Conservation (phyloP, 2,888 invertebrate genomes). For the Eurytoma californica region DNA sequence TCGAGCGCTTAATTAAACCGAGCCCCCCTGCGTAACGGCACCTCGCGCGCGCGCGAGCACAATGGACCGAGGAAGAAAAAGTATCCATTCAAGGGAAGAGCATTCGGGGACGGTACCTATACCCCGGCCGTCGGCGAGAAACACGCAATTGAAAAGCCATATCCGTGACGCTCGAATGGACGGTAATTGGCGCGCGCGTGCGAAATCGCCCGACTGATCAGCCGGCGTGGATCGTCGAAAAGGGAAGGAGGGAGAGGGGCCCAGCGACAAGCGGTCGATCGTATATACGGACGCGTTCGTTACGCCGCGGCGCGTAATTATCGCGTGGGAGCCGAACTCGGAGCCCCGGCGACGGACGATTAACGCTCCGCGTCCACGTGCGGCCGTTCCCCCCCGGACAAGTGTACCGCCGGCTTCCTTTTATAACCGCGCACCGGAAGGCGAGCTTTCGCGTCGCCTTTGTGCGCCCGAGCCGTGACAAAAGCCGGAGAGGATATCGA, state of each 20-base stretch:
- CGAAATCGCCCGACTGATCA: constrained; percentile 16
- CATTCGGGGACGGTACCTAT: background rate
- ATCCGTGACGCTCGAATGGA: constrained; percentile 39
- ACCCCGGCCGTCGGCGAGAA: too few species aligned
- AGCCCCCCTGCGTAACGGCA: too few species aligned
- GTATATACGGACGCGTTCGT: constrained; percentile 16
- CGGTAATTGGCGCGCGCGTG: constrained; percentile 40
- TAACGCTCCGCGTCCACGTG: constrained; percentile 56
- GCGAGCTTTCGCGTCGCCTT: too few species aligned
- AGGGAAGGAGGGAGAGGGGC: constrained; percentile 5
- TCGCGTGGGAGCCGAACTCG: constrained; percentile 43
- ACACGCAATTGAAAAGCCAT: constrained; percentile 48
- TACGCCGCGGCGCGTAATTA: constrained; percentile 48
- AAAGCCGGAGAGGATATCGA: too few species aligned
- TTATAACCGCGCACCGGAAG: too few species aligned
- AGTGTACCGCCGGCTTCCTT: constrained; percentile 20
- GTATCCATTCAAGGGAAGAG: constrained; percentile 2
- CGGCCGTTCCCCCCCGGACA: background rate
- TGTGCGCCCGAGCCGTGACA: too few species aligned
- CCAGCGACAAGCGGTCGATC: background rate
- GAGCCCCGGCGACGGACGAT: constrained; percentile 54
- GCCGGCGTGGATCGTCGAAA: constrained; percentile 14
- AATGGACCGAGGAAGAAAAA: background rate
- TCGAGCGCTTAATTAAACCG: too few species aligned
- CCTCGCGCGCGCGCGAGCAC: too few species aligned